Evolutionary conservation across 2,888 invertebrate genomes (phyloP), one percentile per base, ranked within the genome.

Genomic region (Hirtodrosophila trivittata): DNA sequence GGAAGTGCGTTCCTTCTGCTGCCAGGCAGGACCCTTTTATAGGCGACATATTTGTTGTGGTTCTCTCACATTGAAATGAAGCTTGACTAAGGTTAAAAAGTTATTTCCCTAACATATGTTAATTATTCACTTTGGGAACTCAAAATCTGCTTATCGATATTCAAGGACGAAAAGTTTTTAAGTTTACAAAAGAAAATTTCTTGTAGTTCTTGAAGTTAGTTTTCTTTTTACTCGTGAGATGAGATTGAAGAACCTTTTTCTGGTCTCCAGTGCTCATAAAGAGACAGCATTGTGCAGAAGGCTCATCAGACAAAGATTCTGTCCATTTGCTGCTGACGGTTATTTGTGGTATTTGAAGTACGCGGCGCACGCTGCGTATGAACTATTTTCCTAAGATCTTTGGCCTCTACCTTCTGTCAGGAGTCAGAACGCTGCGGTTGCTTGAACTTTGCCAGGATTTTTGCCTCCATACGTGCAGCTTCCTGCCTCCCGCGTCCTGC

Each of bases 321-420:
- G 56, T 47, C 18, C 46, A 43, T 59, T 54, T 49, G 41, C 32
- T 43, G 43, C 39, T 26, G 64, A 46, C 59, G 51, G 49, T 55
- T 65, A 69, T 86, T 86, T 83, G 77, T 58, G 77, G 71, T 57
- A 84, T 80, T 70, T 57, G 52, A 64, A 59, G 66, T 56, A 70
- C 52, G 86, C 85, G 77, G 70, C 66, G 47, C 64, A 80, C 66
- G 81, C 81, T 69, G 83, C 76, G 83, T 75, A 78, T 82, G 76
- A 82, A 62, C 73, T 75, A 82, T 82, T 73, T 86, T 70, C 80
- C 75, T 65, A 66, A 65, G 75, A 28, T 21, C 50, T 54, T 49
- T 32, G 32, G 42, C 1, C 45, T 37, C 32, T 13, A 5, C 9
- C 25, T 5, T 10, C 52, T 32, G 38, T 65, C 32, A 54, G 47